Conservation (phyloP, 2,888 invertebrate genomes). For the Scaptodrosophila latifasciaeformis region DNA sequence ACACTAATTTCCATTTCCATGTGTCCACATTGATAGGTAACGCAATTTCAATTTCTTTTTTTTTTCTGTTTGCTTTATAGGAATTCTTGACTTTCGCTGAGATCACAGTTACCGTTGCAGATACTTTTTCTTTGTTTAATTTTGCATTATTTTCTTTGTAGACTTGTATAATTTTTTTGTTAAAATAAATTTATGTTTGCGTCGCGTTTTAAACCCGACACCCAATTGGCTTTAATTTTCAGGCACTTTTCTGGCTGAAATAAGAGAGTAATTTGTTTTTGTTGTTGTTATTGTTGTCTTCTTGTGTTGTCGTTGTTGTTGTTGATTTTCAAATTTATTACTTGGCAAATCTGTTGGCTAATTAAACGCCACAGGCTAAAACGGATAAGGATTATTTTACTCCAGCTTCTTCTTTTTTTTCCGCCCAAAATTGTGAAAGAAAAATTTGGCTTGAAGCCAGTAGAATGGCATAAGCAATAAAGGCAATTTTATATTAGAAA, state of each 20-base stretch:
- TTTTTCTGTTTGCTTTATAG: background rate
- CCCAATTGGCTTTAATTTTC: slow-evolving; percentile 10
- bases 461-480: background rate
- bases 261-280: slow-evolving; percentile 15
- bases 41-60: no score
- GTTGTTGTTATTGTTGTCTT: slow-evolving; percentile 4
- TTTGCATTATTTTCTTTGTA: no score
- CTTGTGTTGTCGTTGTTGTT: slow-evolving; percentile 14
- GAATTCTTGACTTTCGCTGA: background rate
- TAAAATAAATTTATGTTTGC: no score
- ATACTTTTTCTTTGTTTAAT: slow-evolving; percentile 5
- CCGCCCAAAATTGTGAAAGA: no score
- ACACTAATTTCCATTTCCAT: slow-evolving; percentile 54
- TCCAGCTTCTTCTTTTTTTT: no score
- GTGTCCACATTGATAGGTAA: slow-evolving; percentile 24
- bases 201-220: no score
- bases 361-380: background rate
- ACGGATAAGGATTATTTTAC: background rate
- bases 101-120: slow-evolving; percentile 12
- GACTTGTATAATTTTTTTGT: no score
- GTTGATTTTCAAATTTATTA: background rate
- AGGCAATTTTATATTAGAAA: background rate
- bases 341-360: background rate
- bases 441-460: background rate
- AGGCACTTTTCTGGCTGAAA: slow-evolving; percentile 50